These are phyloP conservation scores for Autographa gamma DNA, from an alignment of 2,888 invertebrate species.

Conservation along the genomic window DNA sequence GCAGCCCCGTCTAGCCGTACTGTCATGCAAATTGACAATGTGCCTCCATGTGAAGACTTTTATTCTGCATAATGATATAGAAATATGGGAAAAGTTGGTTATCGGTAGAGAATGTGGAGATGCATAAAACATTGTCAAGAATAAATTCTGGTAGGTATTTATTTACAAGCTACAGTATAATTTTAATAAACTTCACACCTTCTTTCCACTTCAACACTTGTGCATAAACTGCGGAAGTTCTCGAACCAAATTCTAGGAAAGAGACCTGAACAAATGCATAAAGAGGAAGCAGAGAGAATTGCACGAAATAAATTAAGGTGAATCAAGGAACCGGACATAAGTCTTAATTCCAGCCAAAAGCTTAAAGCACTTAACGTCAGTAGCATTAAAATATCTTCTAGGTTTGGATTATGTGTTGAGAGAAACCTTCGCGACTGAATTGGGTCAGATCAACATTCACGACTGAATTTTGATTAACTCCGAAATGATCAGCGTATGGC, in stretches of 20 bases:
- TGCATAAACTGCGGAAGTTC: no score
- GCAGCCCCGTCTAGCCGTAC: constrained; percentile 53
- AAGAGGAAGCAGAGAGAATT: not conserved
- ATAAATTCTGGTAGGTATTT: not conserved
- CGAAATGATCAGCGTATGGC: no score
- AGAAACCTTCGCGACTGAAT: not conserved
- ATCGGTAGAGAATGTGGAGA: not conserved
- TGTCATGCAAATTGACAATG: constrained; percentile 70
- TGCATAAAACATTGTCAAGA: not conserved
- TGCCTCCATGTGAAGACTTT: constrained; percentile 42
- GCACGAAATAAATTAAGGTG: not conserved
- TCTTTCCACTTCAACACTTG: no score
- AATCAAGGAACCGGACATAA: not conserved
- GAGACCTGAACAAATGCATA: not conserved
- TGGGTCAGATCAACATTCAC: no score
- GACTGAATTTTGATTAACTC: no score
- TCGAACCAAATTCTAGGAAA: not conserved
- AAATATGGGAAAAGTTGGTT: constrained; percentile 4
- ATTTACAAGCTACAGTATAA: no score
- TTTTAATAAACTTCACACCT: no score
- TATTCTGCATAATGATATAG: constrained; percentile 24
- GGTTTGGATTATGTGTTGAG: not conserved
- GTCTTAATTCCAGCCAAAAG: not conserved
- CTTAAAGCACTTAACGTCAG: not conserved
- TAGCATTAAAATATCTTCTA: not conserved